phyloP scores from a whole-genome alignment of 2,797 vertebrate genomes.

The Sebastes vulpes region DNA sequence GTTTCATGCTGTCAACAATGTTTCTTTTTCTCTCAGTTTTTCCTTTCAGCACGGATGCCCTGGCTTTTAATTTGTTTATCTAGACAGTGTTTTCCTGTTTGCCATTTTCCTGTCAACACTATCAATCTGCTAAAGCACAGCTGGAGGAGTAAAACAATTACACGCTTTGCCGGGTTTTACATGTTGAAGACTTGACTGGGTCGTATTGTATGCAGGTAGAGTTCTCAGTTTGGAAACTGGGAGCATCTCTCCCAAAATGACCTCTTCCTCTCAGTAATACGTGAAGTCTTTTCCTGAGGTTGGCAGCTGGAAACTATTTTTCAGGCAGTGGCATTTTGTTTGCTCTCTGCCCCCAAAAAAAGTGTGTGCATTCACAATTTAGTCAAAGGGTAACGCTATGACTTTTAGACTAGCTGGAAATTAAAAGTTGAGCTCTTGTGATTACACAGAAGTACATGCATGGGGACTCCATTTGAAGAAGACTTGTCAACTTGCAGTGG shows the following conservation, averaged over 20 bases:
- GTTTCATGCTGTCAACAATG: slow-evolving; percentile 7
- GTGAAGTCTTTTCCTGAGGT: slow-evolving; percentile 8
- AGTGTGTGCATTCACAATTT: slow-evolving; percentile 19
- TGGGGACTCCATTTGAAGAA: neutral
- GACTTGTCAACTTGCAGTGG: slow-evolving; percentile 9
- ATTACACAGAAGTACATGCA: neutral
- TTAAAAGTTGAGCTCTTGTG: slow-evolving; percentile 13
- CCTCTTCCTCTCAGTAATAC: slow-evolving; percentile 6
- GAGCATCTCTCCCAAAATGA: slow-evolving; percentile 32
- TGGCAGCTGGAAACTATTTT: slow-evolving; percentile 33
- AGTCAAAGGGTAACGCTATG: slow-evolving; percentile 11
- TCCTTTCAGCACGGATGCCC: slow-evolving; percentile 49
- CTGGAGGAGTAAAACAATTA: slow-evolving; percentile 76
- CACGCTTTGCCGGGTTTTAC: slow-evolving; percentile 74
- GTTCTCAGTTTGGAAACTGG: slow-evolving; percentile 29
- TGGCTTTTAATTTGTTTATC: slow-evolving; percentile 70
- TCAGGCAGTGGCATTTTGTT: slow-evolving; percentile 37
- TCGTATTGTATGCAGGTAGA: slow-evolving; percentile 28
- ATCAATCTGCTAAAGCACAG: slow-evolving; percentile 57
- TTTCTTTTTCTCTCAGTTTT: slow-evolving; percentile 7
- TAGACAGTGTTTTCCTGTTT: slow-evolving; percentile 46
- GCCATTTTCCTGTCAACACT: slow-evolving; percentile 45
- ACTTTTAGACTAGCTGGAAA: slow-evolving; percentile 22
- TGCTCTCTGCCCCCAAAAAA: slow-evolving; percentile 8
- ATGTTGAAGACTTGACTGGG: slow-evolving; percentile 48